Evolutionary conservation across 2,888 invertebrate species (phyloP), one percentile per base, ranked within the genome.

Genomic region (Saturnia pavonia): DNA sequence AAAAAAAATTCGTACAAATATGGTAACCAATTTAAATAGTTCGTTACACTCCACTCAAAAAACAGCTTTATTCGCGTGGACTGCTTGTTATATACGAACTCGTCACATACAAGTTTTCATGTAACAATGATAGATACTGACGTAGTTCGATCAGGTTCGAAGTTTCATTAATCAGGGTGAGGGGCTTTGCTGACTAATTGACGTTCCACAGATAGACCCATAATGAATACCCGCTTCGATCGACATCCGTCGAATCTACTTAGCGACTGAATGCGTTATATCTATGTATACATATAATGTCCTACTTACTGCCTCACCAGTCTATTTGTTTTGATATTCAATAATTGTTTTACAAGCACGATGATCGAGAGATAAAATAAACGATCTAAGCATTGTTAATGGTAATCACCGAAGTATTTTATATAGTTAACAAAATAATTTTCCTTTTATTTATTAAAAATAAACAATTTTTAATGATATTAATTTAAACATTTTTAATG

Each of bases 141-240:
- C 27, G 14, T 25, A 67, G 67, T 45, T 67, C 40, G 65, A 65
- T 65, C 40, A 65, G 65, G 65, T 65, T 65, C 76, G 76, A 75
- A 76, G 75, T 78, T 79, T 75, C 80, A 84, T 84, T 83, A 83
- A 84, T 85, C 82, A 85, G 81, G 78, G 78, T 79, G 77, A 80
- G 79, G 80, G 79, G 77, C 80, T 77, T 74, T 76, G 72, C 67
- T n/a, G 48, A 72, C 79, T 83, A 84, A 84, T 83, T 82, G 80
- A 80, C 78, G 78, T 71, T 72, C 72, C 74, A 51, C 66, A 51
- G 81, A 81, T 77, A 75, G 79, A 71, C 73, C 74, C 74, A 76
- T 79, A 80, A 80, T 74, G 73, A 80, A 74, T 77, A 74, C 72
- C 72, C 73, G 60, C 45, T 73, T 72, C 71, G 74, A 78, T 71